Evolutionary conservation across 2,113 vertebrate genomes (phyloP).

Genomic region (Aptenodytes forsteri): DNA sequence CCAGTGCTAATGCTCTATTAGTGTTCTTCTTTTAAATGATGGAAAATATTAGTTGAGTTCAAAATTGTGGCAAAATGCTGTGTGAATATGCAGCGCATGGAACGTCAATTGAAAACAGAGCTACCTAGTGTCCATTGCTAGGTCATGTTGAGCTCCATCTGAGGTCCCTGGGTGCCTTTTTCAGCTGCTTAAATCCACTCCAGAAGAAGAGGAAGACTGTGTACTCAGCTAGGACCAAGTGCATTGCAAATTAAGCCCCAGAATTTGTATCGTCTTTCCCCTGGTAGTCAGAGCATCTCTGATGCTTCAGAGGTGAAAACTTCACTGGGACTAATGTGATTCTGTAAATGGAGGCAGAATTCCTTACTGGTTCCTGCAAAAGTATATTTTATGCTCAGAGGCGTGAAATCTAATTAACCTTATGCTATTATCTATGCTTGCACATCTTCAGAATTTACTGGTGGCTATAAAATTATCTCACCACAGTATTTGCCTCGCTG

Average conservation of each 20-base stretch:
- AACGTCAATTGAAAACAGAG: neutral
- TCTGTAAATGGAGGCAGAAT: conserved; percentile 26
- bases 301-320: neutral
- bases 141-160: neutral
- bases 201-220: neutral
- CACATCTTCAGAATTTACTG: conserved; percentile 65
- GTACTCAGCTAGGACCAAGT: neutral
- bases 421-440: conserved; percentile 45
- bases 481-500: conserved; percentile 55
- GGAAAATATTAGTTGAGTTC: neutral
- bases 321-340: neutral
- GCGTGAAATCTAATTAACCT: conserved; percentile 71
- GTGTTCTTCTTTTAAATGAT: neutral
- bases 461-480: conserved; percentile 63
- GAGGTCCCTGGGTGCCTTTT: neutral
- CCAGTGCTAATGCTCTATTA: neutral
- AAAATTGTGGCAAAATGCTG: neutral
- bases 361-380: neutral
- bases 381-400: conserved; percentile 39
- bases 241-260: neutral
- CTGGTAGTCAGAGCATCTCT: neutral
- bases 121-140: neutral
- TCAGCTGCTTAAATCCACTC: neutral
- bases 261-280: neutral
- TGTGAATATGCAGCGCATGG: neutral